Evolutionary conservation across 92 coral and sea anemone genomes (phyloP), one percentile per base, ranked within the genome.

Genomic region (Plumapathes pennacea): DNA sequence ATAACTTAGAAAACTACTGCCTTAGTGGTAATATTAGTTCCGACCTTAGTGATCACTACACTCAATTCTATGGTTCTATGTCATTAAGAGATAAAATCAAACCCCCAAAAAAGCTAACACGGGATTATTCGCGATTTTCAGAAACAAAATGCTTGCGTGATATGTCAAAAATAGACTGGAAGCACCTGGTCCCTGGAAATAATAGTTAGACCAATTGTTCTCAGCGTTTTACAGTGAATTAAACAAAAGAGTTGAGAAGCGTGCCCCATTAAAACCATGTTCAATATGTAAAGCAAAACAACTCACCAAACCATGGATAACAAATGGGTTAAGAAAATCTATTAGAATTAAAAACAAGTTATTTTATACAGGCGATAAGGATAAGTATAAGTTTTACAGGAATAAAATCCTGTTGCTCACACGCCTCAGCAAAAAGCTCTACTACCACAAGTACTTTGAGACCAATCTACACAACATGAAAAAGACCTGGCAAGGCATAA

Each of bases 401-500:
- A 46, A 48, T 47, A 14, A 48, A 17, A 14, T 62, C 25, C 32
- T 49, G 9, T 28, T 20, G 11, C 20, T 62, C 11, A 48, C 57
- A n/a, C 71, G 60, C 17, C n/a, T 45, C 25, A 47, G 57, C 46
- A 60, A 46, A 47, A 57, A 71, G 39, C 50, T 52, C 2, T 56
- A 79, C 31, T 63, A 26, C 32, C 46, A 25, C 14, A 17, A 34
- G 32, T 71, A 60, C 24, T 80, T 80, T 65, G 46, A 48, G 12
- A 44, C 60, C 11, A 80, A 70, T 56, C 13, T 61, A 0, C 30
- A 18, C 5, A 76, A 59, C 46, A 76, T 76, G 52, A 66, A 55
- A 58, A 66, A 54, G 34, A 78, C 69, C 22, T 72, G 80, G 86
- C 64, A 48, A 55, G 86, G 86, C 25, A 80, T 80, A 12, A 71